Base-by-base conservation (phyloP, 2,113 vertebrate species). In the Paramisgurnus dabryanus region DNA sequence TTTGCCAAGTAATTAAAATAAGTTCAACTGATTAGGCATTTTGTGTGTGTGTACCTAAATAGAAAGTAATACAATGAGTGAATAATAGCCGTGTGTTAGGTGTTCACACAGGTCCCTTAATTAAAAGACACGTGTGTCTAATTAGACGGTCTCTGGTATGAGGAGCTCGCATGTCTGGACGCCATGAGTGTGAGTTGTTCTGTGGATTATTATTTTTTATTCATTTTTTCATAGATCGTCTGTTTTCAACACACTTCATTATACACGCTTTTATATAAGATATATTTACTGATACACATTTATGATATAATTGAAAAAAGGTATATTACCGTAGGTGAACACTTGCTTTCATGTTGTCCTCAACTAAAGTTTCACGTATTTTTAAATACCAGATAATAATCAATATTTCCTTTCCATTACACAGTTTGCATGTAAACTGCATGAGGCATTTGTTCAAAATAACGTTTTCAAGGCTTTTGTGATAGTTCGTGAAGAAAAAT, bases 401-500 rank as follows among this genome's bases (percentile, higher is more conserved):
- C 17, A 11, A 53, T n/a, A 18, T 7, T 58, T 18, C 17, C 3
- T n/a, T 7, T 57, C 13, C 12, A 7, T 22, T 27, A 13, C 34
- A 66, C 68, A 87, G 88, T 65, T 87, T 18, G 71, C 79, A 67
- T 58, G 40, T 8, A 63, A 41, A 76, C 47, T 89, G 6, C 81
- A 79, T 34, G 80, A 76, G 27, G 86, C 87, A 5, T 82, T 89
- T 22, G 11, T 63, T 17, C 78, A 65, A 47, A 86, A 79, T 71
- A 68, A 86, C 57, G 80, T 82, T 57, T 45, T 5, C n/a, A 49
- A 57, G 45, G 80, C 71, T 27, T 47, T 78, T 55, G 63, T 11
- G 8, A 77, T 71, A 7, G 63, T 89, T 74, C n/a, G 7, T 67
- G 77, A 67, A 57, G 85, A 85, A 74, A 87, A 83, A 79, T 60